Conservation (phyloP, 2,113 vertebrate genomes). For the Phylloscopus trochiloides region DNA sequence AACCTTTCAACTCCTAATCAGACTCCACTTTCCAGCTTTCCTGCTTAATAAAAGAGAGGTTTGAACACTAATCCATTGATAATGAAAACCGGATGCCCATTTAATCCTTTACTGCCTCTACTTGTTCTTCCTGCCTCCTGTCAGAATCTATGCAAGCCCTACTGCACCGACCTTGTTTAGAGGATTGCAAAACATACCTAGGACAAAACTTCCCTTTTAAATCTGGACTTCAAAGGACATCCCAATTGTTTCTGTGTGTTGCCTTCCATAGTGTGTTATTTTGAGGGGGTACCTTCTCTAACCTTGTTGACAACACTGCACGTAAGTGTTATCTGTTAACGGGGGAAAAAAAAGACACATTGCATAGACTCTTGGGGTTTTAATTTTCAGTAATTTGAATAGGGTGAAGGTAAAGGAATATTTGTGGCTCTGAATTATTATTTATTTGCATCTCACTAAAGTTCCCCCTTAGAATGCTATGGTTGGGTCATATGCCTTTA, state of each 20-base stretch:
- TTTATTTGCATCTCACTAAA: conserved; percentile 54
- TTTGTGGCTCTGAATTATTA: conserved; percentile 40
- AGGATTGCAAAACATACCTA: background rate
- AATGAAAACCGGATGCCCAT: background rate
- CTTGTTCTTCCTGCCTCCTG: background rate
- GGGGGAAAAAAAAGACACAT: background rate
- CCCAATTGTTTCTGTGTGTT: background rate
- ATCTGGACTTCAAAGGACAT: background rate
- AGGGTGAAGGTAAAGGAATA: background rate
- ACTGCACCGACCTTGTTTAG: background rate
- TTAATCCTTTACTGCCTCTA: background rate
- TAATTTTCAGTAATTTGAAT: conserved; percentile 40
- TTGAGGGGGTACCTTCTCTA: background rate
- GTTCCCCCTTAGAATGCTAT: conserved; percentile 3
- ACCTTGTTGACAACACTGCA: background rate
- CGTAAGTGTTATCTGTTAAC: background rate
- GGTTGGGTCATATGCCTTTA: conserved; percentile 71
- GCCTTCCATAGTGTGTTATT: background rate
- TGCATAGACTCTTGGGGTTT: background rate
- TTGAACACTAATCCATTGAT: background rate
- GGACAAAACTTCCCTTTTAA: background rate
- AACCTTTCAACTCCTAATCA: conserved; percentile 19
- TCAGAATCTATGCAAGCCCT: background rate
- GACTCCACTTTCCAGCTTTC: background rate
- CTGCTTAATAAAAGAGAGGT: background rate